Base-by-base conservation (phyloP, 2,888 invertebrate genomes). In the Plagiodera versicolora region DNA sequence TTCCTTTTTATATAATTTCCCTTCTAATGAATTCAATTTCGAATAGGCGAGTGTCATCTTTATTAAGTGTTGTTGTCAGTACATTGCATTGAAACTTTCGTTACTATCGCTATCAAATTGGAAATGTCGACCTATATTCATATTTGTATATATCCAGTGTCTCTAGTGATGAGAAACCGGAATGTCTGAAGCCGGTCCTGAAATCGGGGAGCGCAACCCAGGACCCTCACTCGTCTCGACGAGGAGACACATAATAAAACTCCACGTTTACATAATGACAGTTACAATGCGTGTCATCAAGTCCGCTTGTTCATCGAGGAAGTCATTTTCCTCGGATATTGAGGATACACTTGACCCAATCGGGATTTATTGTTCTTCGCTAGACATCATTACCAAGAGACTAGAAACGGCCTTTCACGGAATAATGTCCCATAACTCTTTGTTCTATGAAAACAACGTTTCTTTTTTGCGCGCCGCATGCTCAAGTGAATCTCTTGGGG, bases 211-310 rank as follows among this genome's bases (percentile, higher is more conserved):
- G 14, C 60, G 56, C n/a, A 28, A 32, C 14, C 14, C 14, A 2
- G 49, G 60, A 55, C 51, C 51, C 60, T 55, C 55, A 46, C 55
- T 51, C 63, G 67, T 68, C 70, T 68, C 65, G 67, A 66, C 69
- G 61, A 66, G 69, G 67, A 66, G 68, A 67, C 69, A 70, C 71
- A 75, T 75, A 76, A 77, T 77, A 77, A 77, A 75, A 75, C 70
- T 71, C 72, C 73, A 73, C 78, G 76, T 77, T 78, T 77, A 78
- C 76, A 77, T 79, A 79, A 79, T 79, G 78, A 78, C 77, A 72
- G 75, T 72, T 73, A 79, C 77, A 79, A 78, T 77, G 75, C 75
- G 74, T 77, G 77, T 78, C 78, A 79, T 79, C 78, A 79, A 74
- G 72, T 73, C 67, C 74, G 74, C 77, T 79, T 79, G 78, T 79